Conservation (phyloP, 1,140 invertebrate genomes). For the Latrodectus geometricus region DNA sequence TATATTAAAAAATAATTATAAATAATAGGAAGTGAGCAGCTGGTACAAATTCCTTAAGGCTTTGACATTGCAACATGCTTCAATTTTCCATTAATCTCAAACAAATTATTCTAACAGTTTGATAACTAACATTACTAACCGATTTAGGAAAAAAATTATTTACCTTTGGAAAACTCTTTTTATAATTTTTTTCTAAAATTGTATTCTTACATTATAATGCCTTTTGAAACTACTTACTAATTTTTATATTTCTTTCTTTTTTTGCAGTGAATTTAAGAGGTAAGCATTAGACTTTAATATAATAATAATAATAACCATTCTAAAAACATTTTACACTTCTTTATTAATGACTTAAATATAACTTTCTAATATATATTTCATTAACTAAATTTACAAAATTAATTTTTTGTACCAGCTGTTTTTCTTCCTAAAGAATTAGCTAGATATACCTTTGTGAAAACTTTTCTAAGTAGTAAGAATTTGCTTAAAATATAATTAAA, state of each 20-base stretch:
- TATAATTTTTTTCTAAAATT: neutral
- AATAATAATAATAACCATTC: neutral
- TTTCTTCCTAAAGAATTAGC: neutral
- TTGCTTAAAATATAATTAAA: too few relatives aligned
- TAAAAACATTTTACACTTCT: too few relatives aligned
- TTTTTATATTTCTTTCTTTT: constrained; percentile 51
- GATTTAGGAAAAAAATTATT: neutral
- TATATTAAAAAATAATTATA: neutral
- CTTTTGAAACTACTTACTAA: constrained; percentile 47
- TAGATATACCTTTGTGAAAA: too few relatives aligned
- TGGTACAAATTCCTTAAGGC: constrained; percentile 32
- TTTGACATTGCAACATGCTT: neutral
- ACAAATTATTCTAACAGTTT: neutral
- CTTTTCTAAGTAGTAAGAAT: too few relatives aligned
- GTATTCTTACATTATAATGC: constrained; percentile 25
- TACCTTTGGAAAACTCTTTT: neutral
- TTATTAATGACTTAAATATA: too few relatives aligned
- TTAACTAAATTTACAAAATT: neutral
- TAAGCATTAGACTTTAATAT: constrained; percentile 55
- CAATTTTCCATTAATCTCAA: too few relatives aligned
- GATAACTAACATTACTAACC: neutral
- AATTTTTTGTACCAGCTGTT: constrained; percentile 54
- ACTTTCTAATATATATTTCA: too few relatives aligned
- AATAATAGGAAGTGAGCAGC: constrained; percentile 32
- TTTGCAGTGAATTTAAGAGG: constrained; percentile 61